Conservation (phyloP, 1,140 invertebrate species). For the Caenorhabditis remanei region DNA sequence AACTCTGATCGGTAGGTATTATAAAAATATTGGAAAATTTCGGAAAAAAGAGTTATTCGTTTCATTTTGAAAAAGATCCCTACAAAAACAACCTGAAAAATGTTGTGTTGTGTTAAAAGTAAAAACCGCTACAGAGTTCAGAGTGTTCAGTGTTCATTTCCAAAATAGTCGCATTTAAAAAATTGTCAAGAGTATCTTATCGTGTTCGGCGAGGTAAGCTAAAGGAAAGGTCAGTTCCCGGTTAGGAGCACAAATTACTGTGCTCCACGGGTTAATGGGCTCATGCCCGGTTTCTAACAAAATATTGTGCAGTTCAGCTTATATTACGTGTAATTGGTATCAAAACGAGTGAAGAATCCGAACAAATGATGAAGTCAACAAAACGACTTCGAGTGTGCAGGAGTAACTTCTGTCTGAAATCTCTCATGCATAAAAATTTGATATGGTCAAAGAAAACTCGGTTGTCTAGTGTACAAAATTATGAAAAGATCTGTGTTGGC, state of each 20-base stretch:
- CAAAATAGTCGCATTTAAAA: conserved; percentile 44
- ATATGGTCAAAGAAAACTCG: neutral
- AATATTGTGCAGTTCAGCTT: conserved; percentile 53
- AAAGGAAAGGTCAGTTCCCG: conserved; percentile 42
- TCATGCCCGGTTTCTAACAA: conserved; percentile 15
- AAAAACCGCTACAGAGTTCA: conserved; percentile 52
- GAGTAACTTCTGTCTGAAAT: conserved; percentile 45
- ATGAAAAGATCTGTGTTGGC: conserved; percentile 7
- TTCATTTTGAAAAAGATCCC: neutral
- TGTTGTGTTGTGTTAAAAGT: conserved; percentile 48
- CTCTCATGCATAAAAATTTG: conserved; percentile 23
- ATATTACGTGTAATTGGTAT: conserved; percentile 39
- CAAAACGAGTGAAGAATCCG: conserved; percentile 21
- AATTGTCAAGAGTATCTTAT: conserved; percentile 28
- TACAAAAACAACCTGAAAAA: neutral
- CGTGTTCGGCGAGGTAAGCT: conserved; percentile 18
- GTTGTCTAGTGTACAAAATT: neutral
- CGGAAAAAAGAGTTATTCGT: neutral
- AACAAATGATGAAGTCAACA: conserved; percentile 47
- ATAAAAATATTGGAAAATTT: neutral
- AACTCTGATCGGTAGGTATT: conserved; percentile 47
- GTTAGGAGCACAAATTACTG: neutral
- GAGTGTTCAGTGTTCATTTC: conserved; percentile 45
- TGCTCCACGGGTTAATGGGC: conserved; percentile 6
- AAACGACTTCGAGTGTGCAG: conserved; percentile 42